Base-by-base conservation (phyloP, 2,888 invertebrate genomes). In the Rhabditoides inermis region DNA sequence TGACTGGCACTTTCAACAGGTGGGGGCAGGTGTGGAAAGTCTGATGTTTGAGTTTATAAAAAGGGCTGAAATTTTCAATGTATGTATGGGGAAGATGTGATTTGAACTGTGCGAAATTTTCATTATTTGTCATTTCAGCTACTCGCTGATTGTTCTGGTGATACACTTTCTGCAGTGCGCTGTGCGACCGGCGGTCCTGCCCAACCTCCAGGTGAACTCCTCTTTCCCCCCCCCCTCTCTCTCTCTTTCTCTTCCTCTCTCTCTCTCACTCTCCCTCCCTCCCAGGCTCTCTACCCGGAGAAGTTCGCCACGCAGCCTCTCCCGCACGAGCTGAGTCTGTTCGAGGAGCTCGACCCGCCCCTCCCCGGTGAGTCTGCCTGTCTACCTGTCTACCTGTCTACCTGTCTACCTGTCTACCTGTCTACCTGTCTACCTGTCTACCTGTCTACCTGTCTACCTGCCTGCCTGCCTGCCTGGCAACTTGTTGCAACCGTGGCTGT, bases 191-290 rank as follows among this genome's bases (percentile, higher is more conserved):
- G 67, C 71, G 1, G 60, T 75, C 2, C 56, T 75, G 22, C 75
- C 75, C 1, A 76, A 76, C 55, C 54, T 75, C 15, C 75, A 76
- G 50, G 25, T 50, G n/a, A n/a, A n/a, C n/a, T n/a, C n/a, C n/a
- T n/a, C n/a, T 7, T 36, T 69, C 6, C 63, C 45, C 30, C 65
- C 68, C 10, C 10, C 15, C 15, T 32, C 23, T 6, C 18, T 40
- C 40, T 12, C 22, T 40, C 10, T 12, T 10, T 5, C 2, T 4
- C 6, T 25, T 48, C 22, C 2, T 5, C 4, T 35, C 3, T 10
- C 25, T 2, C 18, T 45, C 25, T 4, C 3, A 45, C 28, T 23
- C 3, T 15, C 18, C 22, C 35, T 36, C 35, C n/a, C 12, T 18
- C 60, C 18, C 54, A 58, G 47, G 20, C 53, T 28, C 32, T 70